These are phyloP conservation scores for Cephus nigrinus DNA, from an alignment of 2,888 invertebrate species.

Conservation along the genomic window DNA sequence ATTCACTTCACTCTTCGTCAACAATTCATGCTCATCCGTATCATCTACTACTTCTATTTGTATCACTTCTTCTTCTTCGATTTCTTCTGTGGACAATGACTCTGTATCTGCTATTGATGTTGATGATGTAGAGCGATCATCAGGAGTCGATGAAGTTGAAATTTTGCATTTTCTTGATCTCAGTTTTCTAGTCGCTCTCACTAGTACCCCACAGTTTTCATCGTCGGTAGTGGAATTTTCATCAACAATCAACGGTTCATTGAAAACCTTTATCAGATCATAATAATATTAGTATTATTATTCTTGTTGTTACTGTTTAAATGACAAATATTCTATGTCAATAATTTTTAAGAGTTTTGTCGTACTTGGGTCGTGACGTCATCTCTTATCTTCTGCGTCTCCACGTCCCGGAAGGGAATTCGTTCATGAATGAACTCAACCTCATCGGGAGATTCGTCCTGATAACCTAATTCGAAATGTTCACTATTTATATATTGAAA, in stretches of 20 bases:
- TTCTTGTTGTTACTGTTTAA: constrained; percentile 10
- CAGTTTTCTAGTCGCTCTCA: constrained; percentile 40
- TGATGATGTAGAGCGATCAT: constrained; percentile 32
- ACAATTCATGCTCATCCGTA: constrained; percentile 25
- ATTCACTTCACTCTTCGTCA: constrained; percentile 2
- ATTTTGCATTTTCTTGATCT: constrained; percentile 28
- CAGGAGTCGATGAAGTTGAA: constrained; percentile 16
- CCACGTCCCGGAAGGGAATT: constrained; percentile 49
- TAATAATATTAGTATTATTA: constrained; percentile 7
- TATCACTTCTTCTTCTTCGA: constrained; percentile 46
- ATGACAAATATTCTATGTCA: not conserved
- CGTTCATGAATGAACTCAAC: constrained; percentile 24
- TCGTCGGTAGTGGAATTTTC: constrained; percentile 37
- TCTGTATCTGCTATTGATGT: constrained; percentile 48
- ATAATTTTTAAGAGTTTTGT: not conserved
- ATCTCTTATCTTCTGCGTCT: constrained; percentile 54
- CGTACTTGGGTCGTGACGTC: constrained; percentile 59
- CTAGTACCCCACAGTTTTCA: constrained; percentile 42
- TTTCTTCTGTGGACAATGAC: constrained; percentile 43
- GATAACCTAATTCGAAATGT: constrained; percentile 46
- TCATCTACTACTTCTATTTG: constrained; percentile 44
- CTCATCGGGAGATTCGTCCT: constrained; percentile 44
- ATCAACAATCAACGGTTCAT: constrained; percentile 35
- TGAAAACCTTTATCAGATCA: constrained; percentile 42
- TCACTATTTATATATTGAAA: not conserved